phyloP scores from a whole-genome alignment of 2,888 invertebrate species.

The Mythimna impura region DNA sequence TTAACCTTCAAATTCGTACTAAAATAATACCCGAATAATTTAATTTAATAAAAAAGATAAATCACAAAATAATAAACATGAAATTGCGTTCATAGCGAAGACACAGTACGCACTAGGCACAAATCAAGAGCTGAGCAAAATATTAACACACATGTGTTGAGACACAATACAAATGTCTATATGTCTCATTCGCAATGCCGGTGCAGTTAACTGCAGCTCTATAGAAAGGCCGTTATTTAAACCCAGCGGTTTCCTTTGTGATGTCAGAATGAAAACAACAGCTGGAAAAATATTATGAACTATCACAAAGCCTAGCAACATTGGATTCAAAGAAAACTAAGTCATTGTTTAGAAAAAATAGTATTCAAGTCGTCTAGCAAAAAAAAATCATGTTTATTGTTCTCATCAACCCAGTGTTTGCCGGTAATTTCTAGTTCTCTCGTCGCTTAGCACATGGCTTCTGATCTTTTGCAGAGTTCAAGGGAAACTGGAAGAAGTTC shows the following conservation, averaged over 20 bases:
- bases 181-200: conserved; percentile 10
- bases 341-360: conserved; percentile 17
- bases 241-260: conserved; percentile 26
- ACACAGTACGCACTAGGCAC: not conserved
- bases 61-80: not conserved
- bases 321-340: conserved; percentile 12
- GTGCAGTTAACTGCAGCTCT: conserved; percentile 28
- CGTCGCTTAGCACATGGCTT: not conserved
- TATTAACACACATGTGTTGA: conserved; percentile 38
- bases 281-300: conserved; percentile 40
- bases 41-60: conserved; percentile 19
- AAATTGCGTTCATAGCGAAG: not conserved
- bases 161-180: conserved; percentile 26
- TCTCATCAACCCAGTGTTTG: not conserved
- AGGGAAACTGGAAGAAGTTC: not conserved
- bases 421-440: not conserved
- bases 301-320: conserved; percentile 30
- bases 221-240: conserved; percentile 32
- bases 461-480: not conserved
- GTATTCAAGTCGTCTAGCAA: not conserved
- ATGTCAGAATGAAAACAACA: conserved; percentile 39
- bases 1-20: conserved; percentile 51
- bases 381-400: not conserved
- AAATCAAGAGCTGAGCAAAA: conserved; percentile 27
- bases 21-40: conserved; percentile 21